These are phyloP conservation scores for Merluccius polli DNA, from an alignment of 2,797 vertebrate species.

Conservation along the genomic window DNA sequence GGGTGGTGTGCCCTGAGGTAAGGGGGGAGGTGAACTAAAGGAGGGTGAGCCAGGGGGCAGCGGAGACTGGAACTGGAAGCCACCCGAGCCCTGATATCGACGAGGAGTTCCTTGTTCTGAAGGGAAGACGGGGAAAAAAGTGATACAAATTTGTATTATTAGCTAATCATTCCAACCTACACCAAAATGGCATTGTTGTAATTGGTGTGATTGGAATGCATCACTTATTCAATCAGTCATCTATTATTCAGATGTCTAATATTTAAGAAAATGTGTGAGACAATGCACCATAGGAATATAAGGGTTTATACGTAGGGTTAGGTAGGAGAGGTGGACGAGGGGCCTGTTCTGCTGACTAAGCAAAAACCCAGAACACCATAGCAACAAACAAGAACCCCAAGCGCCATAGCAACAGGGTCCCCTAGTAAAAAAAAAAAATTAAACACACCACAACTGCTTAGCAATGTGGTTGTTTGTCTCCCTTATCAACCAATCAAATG, in stretches of 20 bases:
- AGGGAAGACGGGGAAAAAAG: slow-evolving; percentile 19
- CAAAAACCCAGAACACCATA: not conserved
- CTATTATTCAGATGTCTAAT: not conserved
- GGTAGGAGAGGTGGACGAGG: not conserved
- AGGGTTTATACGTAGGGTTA: not conserved
- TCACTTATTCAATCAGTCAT: not conserved
- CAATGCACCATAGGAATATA: not conserved
- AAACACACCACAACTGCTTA: not conserved
- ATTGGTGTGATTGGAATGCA: not conserved
- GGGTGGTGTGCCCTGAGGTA: slow-evolving; percentile 84
- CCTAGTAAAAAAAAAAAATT: not conserved
- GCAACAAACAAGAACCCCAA: not conserved
- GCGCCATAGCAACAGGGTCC: not conserved
- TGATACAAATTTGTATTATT: not conserved
- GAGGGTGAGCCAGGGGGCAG: slow-evolving; percentile 79
- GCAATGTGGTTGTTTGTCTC: not conserved
- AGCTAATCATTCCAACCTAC: not conserved
- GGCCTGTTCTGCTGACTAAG: no score
- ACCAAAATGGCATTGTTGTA: not conserved
- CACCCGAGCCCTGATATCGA: slow-evolving; percentile 48
- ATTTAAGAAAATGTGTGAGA: not conserved
- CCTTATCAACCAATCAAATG: not conserved
- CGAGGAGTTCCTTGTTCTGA: slow-evolving; percentile 67
- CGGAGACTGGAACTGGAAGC: slow-evolving; percentile 85
- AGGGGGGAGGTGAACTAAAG: slow-evolving; percentile 78